phyloP scores from a whole-genome alignment of 1,140 invertebrate species.

The Drosophila teissieri region DNA sequence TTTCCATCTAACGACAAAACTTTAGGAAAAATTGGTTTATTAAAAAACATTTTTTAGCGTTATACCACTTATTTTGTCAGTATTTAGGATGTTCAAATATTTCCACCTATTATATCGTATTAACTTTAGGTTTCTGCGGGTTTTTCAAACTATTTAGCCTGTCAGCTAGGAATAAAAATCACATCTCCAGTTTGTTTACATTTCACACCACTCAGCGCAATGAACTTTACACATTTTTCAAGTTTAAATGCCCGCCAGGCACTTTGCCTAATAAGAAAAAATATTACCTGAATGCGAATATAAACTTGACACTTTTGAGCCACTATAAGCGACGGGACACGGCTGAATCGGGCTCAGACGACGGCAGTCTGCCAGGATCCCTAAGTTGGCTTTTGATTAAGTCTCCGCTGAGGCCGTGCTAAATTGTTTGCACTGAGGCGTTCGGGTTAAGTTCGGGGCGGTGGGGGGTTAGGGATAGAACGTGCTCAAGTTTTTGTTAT shows the following conservation, averaged over 20 bases:
- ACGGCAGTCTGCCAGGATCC: conserved; percentile 26
- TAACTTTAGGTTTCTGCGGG: too few species aligned
- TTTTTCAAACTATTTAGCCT: conserved; percentile 16
- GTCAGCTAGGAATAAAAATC: not conserved
- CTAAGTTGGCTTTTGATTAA: conserved; percentile 74
- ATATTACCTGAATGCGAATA: conserved; percentile 23
- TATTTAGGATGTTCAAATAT: too few species aligned
- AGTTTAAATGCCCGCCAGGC: conserved; percentile 71
- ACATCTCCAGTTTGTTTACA: conserved; percentile 42
- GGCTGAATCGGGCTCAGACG: conserved; percentile 19
- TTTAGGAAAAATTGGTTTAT: not conserved
- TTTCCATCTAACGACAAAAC: not conserved
- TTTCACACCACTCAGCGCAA: conserved; percentile 66
- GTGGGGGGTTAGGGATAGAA: conserved; percentile 31
- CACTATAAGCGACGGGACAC: conserved; percentile 33
- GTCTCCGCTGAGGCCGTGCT: conserved; percentile 70
- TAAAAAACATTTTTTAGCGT: not conserved
- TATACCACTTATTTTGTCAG: too few species aligned
- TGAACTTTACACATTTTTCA: conserved; percentile 75
- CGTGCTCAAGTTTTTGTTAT: conserved; percentile 81
- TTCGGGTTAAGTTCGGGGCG: conserved; percentile 25
- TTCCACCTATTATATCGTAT: too few species aligned
- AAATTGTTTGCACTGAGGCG: conserved; percentile 78
- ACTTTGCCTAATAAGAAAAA: conserved; percentile 72
- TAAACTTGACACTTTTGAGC: conserved; percentile 58